Conservation (phyloP, 37 sponge, comb jelly and placozoan genomes). For the Tethya wilhelma region DNA sequence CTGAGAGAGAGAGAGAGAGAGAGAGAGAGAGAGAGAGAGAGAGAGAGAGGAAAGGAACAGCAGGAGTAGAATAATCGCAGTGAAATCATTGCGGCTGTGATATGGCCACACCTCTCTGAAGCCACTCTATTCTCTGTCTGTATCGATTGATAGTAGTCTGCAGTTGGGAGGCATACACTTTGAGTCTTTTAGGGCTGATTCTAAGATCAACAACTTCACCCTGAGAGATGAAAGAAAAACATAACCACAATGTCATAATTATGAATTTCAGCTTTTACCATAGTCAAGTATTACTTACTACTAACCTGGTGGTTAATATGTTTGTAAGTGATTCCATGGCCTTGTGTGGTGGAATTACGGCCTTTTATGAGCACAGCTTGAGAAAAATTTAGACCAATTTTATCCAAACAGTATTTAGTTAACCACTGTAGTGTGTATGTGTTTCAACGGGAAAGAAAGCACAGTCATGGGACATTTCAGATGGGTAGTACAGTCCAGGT, state of each 20-base stretch:
- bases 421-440: no score
- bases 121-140: conserved; percentile 31
- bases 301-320: conserved; percentile 37
- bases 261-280: background rate
- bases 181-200: conserved; percentile 15
- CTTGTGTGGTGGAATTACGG: background rate
- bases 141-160: conserved; percentile 1
- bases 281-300: background rate
- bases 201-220: conserved; percentile 35
- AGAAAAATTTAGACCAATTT: conserved; percentile 14
- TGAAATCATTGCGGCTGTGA: no score
- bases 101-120: conserved; percentile 27
- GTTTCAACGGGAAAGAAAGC: no score
- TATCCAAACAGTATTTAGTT: conserved; percentile 21
- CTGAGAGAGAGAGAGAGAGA: conserved; percentile 12
- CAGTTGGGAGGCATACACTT: background rate
- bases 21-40: no score
- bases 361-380: no score
- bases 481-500: background rate
- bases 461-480: background rate
- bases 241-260: background rate
- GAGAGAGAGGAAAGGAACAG: no score
- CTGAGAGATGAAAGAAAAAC: background rate
- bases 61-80: no score
- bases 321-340: background rate